Base-by-base conservation (phyloP, 2,888 invertebrate genomes). In the Teinopalpus imperialis region DNA sequence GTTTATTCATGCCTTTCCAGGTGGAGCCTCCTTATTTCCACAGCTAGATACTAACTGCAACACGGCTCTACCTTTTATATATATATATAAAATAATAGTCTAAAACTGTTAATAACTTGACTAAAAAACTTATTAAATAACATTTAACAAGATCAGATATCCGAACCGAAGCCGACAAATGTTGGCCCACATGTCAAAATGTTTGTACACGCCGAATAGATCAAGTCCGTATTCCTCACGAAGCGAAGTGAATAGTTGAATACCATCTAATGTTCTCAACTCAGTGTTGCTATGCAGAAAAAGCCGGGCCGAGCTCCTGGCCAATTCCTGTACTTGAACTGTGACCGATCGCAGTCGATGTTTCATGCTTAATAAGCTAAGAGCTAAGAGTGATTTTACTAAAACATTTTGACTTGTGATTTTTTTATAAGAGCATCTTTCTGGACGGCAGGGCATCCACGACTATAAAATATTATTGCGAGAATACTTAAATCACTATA, bases 271-370 rank as follows among this genome's bases (percentile, higher is more conserved):
- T 26, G 13, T 37, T 43, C 24, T 39, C 29, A 42, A 31, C 36
- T 39, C 39, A 26, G 35, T 26, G 20, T 16, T 16, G 16, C 27
- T 14, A 7, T 20, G 23, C 37, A 21, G 24, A 37, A 34, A 9
- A 20, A 24, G 23, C 10, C 8, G 31, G 35, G 46, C 36, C 26
- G 20, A 24, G 41, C 34, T 16, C 35, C 23, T 4, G 36, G 4
- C 35, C 40, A 34, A 6, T 16, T 3, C 6, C 18, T 18, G 46
- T 35, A 48, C 47, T 49, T 52, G 49, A 52, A 49, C 49, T 52
- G 34, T 45, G 52, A 52, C 52, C 52, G 49, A 49, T 52, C 12
- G 13, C 20, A 39, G 27, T 45, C 46, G 34, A 42, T 23, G 39
- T 43, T 42, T 27, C 34, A 27, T 35, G 16, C 27, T 30, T 43